These are phyloP conservation scores for Pseudorhombus dupliciocellatus DNA, from an alignment of 2,113 vertebrate species.

Conservation along the genomic window DNA sequence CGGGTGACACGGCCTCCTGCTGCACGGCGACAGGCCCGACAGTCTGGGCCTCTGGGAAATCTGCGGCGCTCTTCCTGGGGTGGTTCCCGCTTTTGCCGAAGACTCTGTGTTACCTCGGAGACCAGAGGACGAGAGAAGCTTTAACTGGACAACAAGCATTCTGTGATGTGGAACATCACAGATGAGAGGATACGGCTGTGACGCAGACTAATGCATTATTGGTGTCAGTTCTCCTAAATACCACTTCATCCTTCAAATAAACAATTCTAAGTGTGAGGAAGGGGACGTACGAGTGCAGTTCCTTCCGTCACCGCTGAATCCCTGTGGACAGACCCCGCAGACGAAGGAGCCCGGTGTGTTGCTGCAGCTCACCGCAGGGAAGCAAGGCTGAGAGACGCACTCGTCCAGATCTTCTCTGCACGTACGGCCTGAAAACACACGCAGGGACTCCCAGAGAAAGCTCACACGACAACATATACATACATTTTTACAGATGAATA, in stretches of 20 bases:
- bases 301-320: conserved; percentile 83
- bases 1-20: conserved; percentile 71
- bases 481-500: too few relatives aligned
- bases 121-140: not conserved
- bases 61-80: conserved; percentile 1
- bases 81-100: not conserved
- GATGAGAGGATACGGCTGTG: too few relatives aligned
- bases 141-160: too few relatives aligned
- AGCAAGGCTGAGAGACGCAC: conserved; percentile 85
- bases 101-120: conserved; percentile 31
- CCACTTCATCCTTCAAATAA: too few relatives aligned
- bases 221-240: too few relatives aligned
- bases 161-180: too few relatives aligned
- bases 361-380: conserved; percentile 81
- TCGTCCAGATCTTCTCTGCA: conserved; percentile 90
- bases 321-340: conserved; percentile 85
- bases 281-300: conserved; percentile 74
- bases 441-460: too few relatives aligned
- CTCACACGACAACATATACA: too few relatives aligned
- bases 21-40: conserved; percentile 49
- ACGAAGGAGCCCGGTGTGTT: conserved; percentile 87
- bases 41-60: conserved; percentile 35
- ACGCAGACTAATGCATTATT: too few relatives aligned
- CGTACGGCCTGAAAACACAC: conserved; percentile 78
- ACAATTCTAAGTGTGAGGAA: not conserved